These are phyloP conservation scores for Flabesymbios commensalis DNA, from an alignment of 2,888 invertebrate genomes.

Conservation along the genomic window DNA sequence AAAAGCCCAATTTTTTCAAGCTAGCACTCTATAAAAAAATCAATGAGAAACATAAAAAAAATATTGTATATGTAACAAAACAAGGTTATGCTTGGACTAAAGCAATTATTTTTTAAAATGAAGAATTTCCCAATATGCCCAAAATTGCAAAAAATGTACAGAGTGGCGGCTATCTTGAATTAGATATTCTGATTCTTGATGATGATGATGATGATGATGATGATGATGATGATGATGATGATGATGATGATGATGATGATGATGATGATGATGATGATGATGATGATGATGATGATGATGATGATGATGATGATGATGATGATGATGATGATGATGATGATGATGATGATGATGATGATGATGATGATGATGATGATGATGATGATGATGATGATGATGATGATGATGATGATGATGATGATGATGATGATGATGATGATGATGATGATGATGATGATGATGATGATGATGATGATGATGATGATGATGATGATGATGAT, in stretches of 20 bases:
- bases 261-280: neutral
- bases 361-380: neutral
- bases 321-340: neutral
- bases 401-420: neutral
- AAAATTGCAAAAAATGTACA: too few species aligned
- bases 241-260: neutral
- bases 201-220: constrained; percentile 1
- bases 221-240: neutral
- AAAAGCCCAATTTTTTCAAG: too few species aligned
- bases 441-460: neutral
- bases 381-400: neutral
- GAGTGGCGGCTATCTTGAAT: too few species aligned
- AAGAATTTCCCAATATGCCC: too few species aligned
- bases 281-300: neutral
- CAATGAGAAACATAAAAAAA: too few species aligned
- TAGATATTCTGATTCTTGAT: neutral
- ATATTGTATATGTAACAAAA: too few species aligned
- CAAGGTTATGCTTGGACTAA: too few species aligned
- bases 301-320: neutral
- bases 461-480: neutral
- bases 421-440: neutral
- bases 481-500: neutral
- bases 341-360: neutral
- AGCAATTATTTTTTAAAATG: neutral
- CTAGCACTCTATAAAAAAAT: too few species aligned